Evolutionary conservation across 2,113 vertebrate genomes (phyloP), one percentile per base, ranked within the genome.

Genomic region (Dolichotis patagonum): DNA sequence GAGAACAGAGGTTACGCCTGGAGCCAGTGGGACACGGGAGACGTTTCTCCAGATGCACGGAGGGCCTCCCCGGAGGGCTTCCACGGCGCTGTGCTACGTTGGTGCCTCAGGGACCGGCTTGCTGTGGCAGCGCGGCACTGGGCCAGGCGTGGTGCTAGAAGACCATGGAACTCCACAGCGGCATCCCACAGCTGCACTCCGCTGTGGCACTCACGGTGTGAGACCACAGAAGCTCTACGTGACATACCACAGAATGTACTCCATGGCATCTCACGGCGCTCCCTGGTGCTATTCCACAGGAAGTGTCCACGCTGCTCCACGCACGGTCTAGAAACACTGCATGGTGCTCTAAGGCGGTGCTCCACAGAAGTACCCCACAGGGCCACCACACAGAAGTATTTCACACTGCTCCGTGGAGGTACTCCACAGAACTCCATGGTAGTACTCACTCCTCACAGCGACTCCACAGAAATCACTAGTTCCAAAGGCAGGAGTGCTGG

Each of bases 401-500:
- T 1, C 52, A 54, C 14, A 54, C 30, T 58, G 30, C 63, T 38
- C 35, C n/a, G 10, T 1, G 1, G 77, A 12, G 32, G 49, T 28
- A 3, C 20, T 56, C 22, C 85, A 71, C 49, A 28, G 30, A 14
- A 19, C 46, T 54, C 30, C 32, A 13, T 0, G 5, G 32, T 22
- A 1, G 41, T 6, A 3, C 17, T 63, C 19, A 17, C 80, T 46
- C 12, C 3, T 0, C 0, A 3, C 9, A 12, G 58, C 1, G 3
- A 54, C 35, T 78, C 46, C 26, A 0, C 2, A 6, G 85, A 19
- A 46, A 24, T 0, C 32, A 80, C 2, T 16, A 7, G 84, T 9
- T 0, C 26, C 10, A 0, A 0, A 0, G 7, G 52, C 32, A 30
- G 12, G 2, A 11, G 7, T 3, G 30, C 38, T 7, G 3, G 14